A percentile compares a stretch with the other conserved stretches of the same genome.
Evolutionary conservation across 1,140 invertebrate species (phyloP).

Genomic region (Ctenoplectra terminalis): DNA sequence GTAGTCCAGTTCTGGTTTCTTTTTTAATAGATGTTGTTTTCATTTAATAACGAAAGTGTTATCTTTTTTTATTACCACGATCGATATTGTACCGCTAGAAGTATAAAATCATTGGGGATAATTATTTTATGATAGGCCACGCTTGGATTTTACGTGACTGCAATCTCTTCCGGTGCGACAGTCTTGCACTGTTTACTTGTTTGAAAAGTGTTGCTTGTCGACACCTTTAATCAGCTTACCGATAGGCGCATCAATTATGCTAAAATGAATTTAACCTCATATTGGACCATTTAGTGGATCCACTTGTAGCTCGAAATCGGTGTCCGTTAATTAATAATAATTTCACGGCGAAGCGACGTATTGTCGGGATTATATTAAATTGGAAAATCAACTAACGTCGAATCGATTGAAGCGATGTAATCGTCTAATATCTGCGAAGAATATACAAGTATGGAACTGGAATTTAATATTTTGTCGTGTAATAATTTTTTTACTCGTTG

Average conservation of each 20-base stretch:
- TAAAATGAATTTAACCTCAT: slow-evolving; percentile 13
- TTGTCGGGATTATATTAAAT: too few relatives aligned
- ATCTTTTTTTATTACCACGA: background rate
- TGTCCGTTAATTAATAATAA: too few relatives aligned
- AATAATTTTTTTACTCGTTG: too few relatives aligned
- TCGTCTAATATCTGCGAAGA: too few relatives aligned
- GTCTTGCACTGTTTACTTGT: background rate
- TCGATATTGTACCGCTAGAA: background rate
- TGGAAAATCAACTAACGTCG: too few relatives aligned
- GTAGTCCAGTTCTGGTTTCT: too few relatives aligned
- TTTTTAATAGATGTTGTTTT: too few relatives aligned
- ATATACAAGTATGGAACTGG: too few relatives aligned
- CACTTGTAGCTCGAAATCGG: background rate
- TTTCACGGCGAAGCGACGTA: too few relatives aligned
- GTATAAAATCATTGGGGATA: background rate
- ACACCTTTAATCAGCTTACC: slow-evolving; percentile 23
- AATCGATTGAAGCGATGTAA: too few relatives aligned
- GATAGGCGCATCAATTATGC: slow-evolving; percentile 44
- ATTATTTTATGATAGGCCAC: background rate
- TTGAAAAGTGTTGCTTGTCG: background rate
- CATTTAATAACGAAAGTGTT: background rate
- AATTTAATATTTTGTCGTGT: too few relatives aligned
- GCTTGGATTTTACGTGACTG: background rate
- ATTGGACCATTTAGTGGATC: background rate
- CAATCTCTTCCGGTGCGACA: background rate